Base-by-base conservation (phyloP, 1,140 invertebrate genomes). In the Pomacea maculata region DNA sequence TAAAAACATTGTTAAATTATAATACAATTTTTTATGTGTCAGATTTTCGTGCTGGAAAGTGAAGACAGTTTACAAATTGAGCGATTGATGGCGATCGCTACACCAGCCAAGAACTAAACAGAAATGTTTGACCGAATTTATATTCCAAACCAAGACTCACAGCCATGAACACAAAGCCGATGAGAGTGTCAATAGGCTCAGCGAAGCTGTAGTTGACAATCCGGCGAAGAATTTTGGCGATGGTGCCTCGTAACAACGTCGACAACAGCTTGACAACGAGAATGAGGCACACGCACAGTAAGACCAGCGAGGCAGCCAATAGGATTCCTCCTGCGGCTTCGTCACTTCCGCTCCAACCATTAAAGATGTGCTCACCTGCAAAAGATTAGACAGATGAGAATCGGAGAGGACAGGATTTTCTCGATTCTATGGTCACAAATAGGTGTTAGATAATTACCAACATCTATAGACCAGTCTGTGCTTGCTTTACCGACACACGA, bases 251-350 rank as follows among this genome's bases (percentile, higher is more conserved):
- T 6, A 92, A 82, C 17, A 92, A 77, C 15, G 90, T 89, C 67
- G 90, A 86, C 8, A 94, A 91, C 12, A 94, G 86, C 85, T 94
- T 94, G n/a, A 94, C 94, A 76, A 94, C 92, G 25, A 91, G 81
- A 64, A 94, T 88, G 4, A 94, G 89, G 86, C 94, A 94, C 8
- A 87, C 73, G 75, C 92, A 93, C 12, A 94, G 89, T 5, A 92
- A 82, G 9, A 93, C 19, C 8, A 94, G 86, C 1, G 94, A 92
- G 55, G 90, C 78, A 1, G 91, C 83, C 11, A 94, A 82, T 57
- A 94, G 80, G 17, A 93, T 85, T 7, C 90, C 70, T 0, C 93
- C 93, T 54, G 93, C 87, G 0, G 78, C 85, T 1, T 81, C 82
- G 83, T 94, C 93, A 14, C 86, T 89, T 85, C 91, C 86, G 71